phyloP scores from a whole-genome alignment of 2,888 invertebrate genomes.

The Habroteleia sp. region DNA sequence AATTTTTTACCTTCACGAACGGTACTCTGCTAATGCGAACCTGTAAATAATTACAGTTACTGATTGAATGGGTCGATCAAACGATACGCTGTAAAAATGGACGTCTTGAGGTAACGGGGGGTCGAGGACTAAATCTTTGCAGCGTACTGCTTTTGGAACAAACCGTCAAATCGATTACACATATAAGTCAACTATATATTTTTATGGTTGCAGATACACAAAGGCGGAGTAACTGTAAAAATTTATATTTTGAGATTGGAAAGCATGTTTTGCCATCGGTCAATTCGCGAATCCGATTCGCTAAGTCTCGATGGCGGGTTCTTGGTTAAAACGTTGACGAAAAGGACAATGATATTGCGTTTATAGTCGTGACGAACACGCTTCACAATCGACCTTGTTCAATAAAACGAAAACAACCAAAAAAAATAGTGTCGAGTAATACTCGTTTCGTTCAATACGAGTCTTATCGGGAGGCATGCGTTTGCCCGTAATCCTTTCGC shows the following conservation, averaged over 20 bases:
- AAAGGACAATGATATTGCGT: slow-evolving; percentile 55
- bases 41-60: slow-evolving; percentile 26
- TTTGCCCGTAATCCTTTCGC: slow-evolving; percentile 60
- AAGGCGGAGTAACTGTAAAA: slow-evolving; percentile 28
- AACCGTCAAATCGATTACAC: slow-evolving; percentile 5
- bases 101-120: neutral
- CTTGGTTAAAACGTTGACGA: slow-evolving; percentile 52
- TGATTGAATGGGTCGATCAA: slow-evolving; percentile 6
- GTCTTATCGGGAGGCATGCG: slow-evolving; percentile 58
- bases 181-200: slow-evolving; percentile 28
- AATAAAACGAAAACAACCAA: slow-evolving; percentile 20
- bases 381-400: slow-evolving; percentile 58
- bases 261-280: slow-evolving; percentile 4
- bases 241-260: slow-evolving; percentile 39
- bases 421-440: slow-evolving; percentile 21
- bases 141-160: slow-evolving; percentile 2
- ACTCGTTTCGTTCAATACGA: slow-evolving; percentile 57
- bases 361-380: slow-evolving; percentile 47
- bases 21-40: slow-evolving; percentile 9
- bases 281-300: slow-evolving; percentile 18
- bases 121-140: slow-evolving; percentile 1
- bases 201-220: slow-evolving; percentile 13
- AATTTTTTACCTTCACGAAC: slow-evolving; percentile 26
- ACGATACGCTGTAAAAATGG: slow-evolving; percentile 1
- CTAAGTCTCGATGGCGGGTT: slow-evolving; percentile 42